Evolutionary conservation across 2,888 invertebrate genomes (phyloP).

Genomic region (Cinara cedri): DNA sequence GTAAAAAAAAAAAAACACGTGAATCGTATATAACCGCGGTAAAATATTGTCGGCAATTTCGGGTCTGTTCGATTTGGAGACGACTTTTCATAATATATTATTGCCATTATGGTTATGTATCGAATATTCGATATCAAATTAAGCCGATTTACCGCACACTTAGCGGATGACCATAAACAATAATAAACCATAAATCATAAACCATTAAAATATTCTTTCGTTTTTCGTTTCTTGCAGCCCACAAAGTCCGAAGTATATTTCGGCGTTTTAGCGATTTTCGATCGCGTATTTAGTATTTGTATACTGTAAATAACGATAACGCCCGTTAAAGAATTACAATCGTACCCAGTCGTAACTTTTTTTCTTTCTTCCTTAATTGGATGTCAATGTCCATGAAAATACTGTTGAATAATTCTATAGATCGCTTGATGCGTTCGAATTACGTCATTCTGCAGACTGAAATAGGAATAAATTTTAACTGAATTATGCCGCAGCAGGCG

Average conservation of each 20-base stretch:
- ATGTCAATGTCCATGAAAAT: slow-evolving; percentile 37
- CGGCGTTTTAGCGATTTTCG: background rate
- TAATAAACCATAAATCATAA: too few relatives aligned
- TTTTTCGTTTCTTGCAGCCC: too few relatives aligned
- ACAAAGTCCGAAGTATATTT: background rate
- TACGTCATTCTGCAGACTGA: slow-evolving; percentile 42
- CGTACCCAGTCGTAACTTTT: background rate
- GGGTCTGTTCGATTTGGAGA: too few relatives aligned
- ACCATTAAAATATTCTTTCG: too few relatives aligned
- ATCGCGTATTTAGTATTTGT: background rate
- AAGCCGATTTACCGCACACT: too few relatives aligned
- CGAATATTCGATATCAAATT: too few relatives aligned
- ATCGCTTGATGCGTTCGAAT: background rate
- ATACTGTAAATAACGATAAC: background rate
- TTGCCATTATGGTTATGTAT: too few relatives aligned
- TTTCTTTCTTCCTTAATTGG: background rate
- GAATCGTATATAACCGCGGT: background rate
- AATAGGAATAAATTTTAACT: slow-evolving; percentile 29
- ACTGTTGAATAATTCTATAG: slow-evolving; percentile 39
- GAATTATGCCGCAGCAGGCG: background rate
- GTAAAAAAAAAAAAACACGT: slow-evolving; percentile 6
- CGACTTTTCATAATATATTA: too few relatives aligned
- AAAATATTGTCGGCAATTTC: too few relatives aligned
- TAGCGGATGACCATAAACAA: too few relatives aligned
- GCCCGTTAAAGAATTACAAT: background rate